These are phyloP conservation scores for Cirrhinus mrigala DNA, from an alignment of 2,797 vertebrate species.

Conservation along the genomic window DNA sequence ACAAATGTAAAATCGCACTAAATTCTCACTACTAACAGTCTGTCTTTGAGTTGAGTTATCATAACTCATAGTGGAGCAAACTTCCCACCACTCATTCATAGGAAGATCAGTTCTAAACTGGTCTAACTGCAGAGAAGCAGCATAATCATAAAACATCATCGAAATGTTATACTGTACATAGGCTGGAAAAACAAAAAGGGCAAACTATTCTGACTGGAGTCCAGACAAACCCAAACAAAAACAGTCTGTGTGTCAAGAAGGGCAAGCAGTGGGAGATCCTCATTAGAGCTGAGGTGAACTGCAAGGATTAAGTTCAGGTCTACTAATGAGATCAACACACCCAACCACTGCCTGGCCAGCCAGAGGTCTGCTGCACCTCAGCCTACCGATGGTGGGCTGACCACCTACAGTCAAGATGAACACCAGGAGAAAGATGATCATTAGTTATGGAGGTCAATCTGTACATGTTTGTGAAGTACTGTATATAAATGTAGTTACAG, in stretches of 20 bases:
- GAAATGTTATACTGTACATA: background rate
- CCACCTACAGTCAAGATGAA: slow-evolving; percentile 37
- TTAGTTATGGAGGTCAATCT: slow-evolving; percentile 9
- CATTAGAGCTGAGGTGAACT: slow-evolving; percentile 55
- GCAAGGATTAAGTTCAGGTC: slow-evolving; percentile 46
- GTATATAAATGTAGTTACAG: background rate
- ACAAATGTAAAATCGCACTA: slow-evolving; percentile 10
- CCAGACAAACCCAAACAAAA: slow-evolving; percentile 48
- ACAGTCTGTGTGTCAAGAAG: slow-evolving; percentile 33
- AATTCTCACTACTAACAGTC: slow-evolving; percentile 3
- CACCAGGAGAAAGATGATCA: slow-evolving; percentile 18
- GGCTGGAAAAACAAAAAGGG: slow-evolving; percentile 12
- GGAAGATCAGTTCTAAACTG: background rate
- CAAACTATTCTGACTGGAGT: slow-evolving; percentile 31
- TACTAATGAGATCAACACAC: slow-evolving; percentile 58
- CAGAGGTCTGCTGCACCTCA: slow-evolving; percentile 40
- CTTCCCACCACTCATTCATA: slow-evolving; percentile 12
- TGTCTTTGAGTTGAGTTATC: background rate
- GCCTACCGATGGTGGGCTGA: slow-evolving; percentile 18
- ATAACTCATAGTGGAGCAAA: background rate
- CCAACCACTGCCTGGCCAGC: slow-evolving; percentile 12
- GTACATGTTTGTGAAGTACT: background rate
- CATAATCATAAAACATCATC: slow-evolving; percentile 1
- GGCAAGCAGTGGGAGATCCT: slow-evolving; percentile 56
- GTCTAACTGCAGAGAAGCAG: background rate